These are phyloP conservation scores for Hycleus cichorii DNA, from an alignment of 1,140 invertebrate species.

Conservation along the genomic window DNA sequence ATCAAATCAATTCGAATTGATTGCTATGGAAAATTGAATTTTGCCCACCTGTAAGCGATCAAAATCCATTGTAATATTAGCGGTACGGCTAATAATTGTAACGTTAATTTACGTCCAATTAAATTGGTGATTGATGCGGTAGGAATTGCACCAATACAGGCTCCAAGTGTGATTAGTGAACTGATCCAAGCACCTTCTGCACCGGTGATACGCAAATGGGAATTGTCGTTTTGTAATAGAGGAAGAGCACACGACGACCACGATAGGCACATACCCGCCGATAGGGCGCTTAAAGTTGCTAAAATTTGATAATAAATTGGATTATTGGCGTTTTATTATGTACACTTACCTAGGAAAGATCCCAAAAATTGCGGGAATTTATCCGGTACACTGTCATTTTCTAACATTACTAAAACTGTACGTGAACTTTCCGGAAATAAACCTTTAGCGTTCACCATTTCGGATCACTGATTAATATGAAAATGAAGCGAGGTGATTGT, in stretches of 20 bases:
- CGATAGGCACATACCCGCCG: conserved; percentile 47
- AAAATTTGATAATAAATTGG: not conserved
- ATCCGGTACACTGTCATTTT: conserved; percentile 1
- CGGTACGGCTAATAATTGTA: conserved; percentile 50
- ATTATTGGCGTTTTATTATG: conserved; percentile 5
- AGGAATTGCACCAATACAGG: conserved; percentile 48
- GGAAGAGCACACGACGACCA: conserved; percentile 52
- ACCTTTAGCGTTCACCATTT: conserved; percentile 19
- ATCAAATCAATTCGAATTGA: not conserved
- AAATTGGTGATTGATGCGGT: conserved; percentile 54
- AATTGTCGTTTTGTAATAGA: conserved; percentile 19
- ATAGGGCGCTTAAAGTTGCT: conserved; percentile 51
- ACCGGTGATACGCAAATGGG: conserved; percentile 7
- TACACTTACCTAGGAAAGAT: conserved; percentile 29
- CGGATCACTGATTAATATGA: not conserved
- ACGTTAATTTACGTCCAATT: conserved; percentile 56
- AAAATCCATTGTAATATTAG: conserved; percentile 55
- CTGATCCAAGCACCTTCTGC: conserved; percentile 49
- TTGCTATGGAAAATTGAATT: conserved; percentile 1
- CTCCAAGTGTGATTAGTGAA: conserved; percentile 49
- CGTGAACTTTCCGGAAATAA: conserved; percentile 25
- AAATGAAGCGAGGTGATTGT: not conserved
- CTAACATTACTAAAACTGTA: conserved; percentile 13
- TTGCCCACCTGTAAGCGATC: conserved; percentile 46
- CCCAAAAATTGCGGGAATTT: conserved; percentile 31